Evolutionary conservation across 2,888 invertebrate species (phyloP).

Genomic region (Malthinus flaveolus): DNA sequence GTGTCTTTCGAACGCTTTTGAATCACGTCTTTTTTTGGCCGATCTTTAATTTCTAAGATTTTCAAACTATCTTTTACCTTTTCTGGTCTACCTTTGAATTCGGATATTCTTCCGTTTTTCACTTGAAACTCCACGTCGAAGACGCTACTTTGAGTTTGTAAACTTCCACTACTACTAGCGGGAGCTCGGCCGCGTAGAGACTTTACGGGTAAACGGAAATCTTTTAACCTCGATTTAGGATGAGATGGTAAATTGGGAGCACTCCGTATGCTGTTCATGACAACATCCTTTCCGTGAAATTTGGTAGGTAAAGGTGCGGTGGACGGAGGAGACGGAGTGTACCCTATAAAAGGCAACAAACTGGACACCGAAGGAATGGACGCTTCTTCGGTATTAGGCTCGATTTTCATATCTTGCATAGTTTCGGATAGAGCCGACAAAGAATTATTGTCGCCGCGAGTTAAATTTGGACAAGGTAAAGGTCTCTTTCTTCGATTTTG

Average conservation of each 20-base stretch:
- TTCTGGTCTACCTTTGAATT: slow-evolving; percentile 60
- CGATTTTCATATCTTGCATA: slow-evolving; percentile 64
- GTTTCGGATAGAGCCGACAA: slow-evolving; percentile 51
- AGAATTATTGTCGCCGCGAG: slow-evolving; percentile 63
- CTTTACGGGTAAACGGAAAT: slow-evolving; percentile 73
- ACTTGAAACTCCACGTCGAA: slow-evolving; percentile 49
- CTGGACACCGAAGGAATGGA: slow-evolving; percentile 59
- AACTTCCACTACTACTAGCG: slow-evolving; percentile 63
- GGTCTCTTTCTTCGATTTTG: slow-evolving; percentile 63
- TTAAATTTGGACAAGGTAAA: slow-evolving; percentile 59
- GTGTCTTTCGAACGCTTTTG: slow-evolving; percentile 46
- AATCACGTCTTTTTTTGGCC: slow-evolving; percentile 60
- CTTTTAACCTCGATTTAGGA: slow-evolving; percentile 71
- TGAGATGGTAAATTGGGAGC: slow-evolving; percentile 75
- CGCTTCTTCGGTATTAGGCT: slow-evolving; percentile 59
- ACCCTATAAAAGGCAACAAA: slow-evolving; percentile 69
- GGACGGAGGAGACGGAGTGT: slow-evolving; percentile 81
- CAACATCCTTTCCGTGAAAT: slow-evolving; percentile 65
- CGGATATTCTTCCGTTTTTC: slow-evolving; percentile 56
- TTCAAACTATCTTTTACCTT: slow-evolving; percentile 59
- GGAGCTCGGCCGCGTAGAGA: slow-evolving; percentile 65
- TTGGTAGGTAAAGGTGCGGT: slow-evolving; percentile 83
- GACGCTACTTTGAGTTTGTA: slow-evolving; percentile 45
- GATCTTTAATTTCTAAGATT: slow-evolving; percentile 68
- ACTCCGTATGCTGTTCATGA: slow-evolving; percentile 79